Conservation (phyloP, 2,797 vertebrate genomes). For the Dallia pectoralis region DNA sequence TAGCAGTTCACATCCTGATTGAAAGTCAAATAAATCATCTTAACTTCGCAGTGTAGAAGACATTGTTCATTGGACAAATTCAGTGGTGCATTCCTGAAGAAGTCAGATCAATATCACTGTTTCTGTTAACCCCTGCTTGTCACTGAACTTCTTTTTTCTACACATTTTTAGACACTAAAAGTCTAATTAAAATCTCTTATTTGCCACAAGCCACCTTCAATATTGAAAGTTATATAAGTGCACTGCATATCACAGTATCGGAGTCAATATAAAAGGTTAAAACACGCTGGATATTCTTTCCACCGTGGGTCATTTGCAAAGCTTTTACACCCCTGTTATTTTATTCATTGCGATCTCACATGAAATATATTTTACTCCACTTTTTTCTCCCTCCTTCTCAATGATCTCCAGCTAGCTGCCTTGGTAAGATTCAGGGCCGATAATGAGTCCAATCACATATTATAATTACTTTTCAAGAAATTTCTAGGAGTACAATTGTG, state of each 20-base stretch:
- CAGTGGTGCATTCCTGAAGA: neutral
- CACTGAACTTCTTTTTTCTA: conserved; percentile 34
- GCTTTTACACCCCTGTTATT: conserved; percentile 52
- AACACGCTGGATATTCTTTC: conserved; percentile 41
- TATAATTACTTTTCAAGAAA: conserved; percentile 39
- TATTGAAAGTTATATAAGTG: conserved; percentile 49
- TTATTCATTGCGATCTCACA: conserved; percentile 49
- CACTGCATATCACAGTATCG: conserved; percentile 43
- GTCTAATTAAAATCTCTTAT: conserved; percentile 36
- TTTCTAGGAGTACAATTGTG: conserved; percentile 18
- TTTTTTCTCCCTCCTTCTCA: conserved; percentile 35
- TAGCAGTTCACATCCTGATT: no score
- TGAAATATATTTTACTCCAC: conserved; percentile 49
- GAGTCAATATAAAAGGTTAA: conserved; percentile 50
- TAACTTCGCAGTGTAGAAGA: neutral
- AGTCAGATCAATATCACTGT: neutral
- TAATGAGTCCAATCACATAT: conserved; percentile 33
- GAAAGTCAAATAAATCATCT: neutral
- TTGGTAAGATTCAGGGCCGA: conserved; percentile 32
- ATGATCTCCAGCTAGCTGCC: conserved; percentile 26
- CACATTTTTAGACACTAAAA: conserved; percentile 49
- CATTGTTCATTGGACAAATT: neutral
- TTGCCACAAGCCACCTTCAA: conserved; percentile 43
- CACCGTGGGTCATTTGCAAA: conserved; percentile 49
- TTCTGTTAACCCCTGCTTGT: neutral